Base-by-base conservation (phyloP, 2,113 vertebrate species). In the Romanogobio albipinnatus region DNA sequence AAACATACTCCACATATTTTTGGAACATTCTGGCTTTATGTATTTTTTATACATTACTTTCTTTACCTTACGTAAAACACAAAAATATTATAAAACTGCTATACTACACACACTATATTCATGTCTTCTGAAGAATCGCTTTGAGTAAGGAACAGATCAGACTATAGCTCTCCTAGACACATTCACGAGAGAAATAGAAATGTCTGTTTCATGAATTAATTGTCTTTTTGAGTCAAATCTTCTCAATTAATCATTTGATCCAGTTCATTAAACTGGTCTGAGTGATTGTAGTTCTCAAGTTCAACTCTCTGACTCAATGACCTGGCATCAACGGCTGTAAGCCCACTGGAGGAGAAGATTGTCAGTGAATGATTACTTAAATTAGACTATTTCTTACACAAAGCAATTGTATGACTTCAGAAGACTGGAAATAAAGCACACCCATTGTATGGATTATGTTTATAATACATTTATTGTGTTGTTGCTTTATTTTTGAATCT, bases 281-380 rank as follows among this genome's bases (percentile, higher is more conserved):
- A 71, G 68, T 24, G 22, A 73, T 73, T 45, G 11, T 47, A n/a
- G 22, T 45, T 47, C 43, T 49, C 11, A 26, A 26, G 71, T 74
- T 62, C 59, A 62, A 62, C 59, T 62, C 59, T 26, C 17, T 70
- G 66, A 43, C 19, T 43, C 66, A 5, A 13, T 73, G 70, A 73
- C 14, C 70, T 73, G 43, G 10, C 19, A 45, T 43, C 22, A 73
- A 47, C 24, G 70, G 5, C 70, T 73, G 22, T 1, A 47, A 24
- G 4, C 39, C 39, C 70, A 73, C 39, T 14, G n/a, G 22, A 73
- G 70, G 70, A n/a, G 13, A 74, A 49, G 11, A 74, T 49, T 47
- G 26, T 74, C 70, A 74, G n/a, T 49, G 43, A 73, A 73, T 73
- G 47, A 74, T 74, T 11, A 26, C 43, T 47, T 26, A 47, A 73